Percentiles rank a stretch among this genome's conserved stretches.
Conservation (phyloP, 2,113 vertebrate genomes). For the Rhynchopsitta pachyrhyncha region DNA sequence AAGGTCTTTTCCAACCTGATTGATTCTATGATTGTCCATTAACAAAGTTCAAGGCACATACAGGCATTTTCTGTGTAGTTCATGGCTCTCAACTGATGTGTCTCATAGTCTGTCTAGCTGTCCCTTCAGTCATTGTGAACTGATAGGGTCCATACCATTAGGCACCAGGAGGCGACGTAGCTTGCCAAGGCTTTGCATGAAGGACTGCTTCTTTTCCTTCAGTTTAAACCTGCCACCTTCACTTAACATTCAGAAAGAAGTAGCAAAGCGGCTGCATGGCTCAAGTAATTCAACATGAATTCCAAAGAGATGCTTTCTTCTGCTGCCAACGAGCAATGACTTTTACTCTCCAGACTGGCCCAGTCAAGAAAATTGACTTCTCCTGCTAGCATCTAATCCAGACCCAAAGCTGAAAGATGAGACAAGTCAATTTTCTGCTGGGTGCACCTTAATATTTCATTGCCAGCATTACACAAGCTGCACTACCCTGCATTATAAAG, state of each 20-base stretch:
- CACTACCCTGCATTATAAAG: neutral
- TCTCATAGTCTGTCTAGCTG: rapidly evolving
- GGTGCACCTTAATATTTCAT: neutral
- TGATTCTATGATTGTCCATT: neutral
- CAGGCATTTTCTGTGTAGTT: neutral
- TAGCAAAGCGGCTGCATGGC: neutral
- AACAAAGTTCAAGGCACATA: too few relatives aligned
- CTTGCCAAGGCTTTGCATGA: neutral
- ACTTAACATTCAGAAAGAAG: neutral
- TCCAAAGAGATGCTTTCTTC: neutral
- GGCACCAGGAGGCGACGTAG: rapidly evolving
- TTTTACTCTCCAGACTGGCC: neutral
- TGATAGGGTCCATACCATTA: neutral
- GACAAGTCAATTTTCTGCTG: neutral
- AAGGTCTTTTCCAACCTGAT: neutral
- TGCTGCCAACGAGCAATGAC: neutral
- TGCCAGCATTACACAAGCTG: neutral
- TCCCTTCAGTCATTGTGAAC: neutral
- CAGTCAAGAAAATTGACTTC: neutral
- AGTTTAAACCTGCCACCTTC: neutral
- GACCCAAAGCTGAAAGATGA: constrained; percentile 16
- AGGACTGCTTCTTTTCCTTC: neutral
- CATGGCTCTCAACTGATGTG: neutral
- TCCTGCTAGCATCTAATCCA: rapidly evolving
- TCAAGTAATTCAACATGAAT: neutral